Evolutionary conservation across 2,888 invertebrate species (phyloP).

Genomic region (Orthosia cruda): DNA sequence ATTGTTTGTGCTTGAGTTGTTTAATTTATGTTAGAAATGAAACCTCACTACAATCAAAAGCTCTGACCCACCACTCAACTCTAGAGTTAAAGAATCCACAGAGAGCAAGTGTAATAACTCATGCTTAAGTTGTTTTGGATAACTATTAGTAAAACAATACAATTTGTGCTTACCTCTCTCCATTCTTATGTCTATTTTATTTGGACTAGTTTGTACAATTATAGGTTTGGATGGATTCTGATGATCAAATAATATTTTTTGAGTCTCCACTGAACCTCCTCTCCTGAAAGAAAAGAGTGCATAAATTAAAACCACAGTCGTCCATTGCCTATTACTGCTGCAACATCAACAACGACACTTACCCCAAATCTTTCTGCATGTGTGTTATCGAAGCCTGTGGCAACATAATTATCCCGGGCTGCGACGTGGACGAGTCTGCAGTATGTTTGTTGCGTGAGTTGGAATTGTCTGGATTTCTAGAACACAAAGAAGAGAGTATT

Average conservation of each 20-base stretch:
- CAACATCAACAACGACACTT: slow-evolving; percentile 56
- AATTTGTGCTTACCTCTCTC: slow-evolving; percentile 81
- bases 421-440: slow-evolving; percentile 80
- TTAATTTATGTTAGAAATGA: neutral
- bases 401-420: slow-evolving; percentile 86
- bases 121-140: neutral
- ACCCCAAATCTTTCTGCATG: slow-evolving; percentile 86
- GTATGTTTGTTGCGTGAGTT: slow-evolving; percentile 83
- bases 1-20: too few relatives aligned
- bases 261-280: slow-evolving; percentile 79
- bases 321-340: neutral
- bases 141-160: slow-evolving; percentile 2
- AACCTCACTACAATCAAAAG: neutral
- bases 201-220: slow-evolving; percentile 91
- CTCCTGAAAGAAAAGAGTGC: slow-evolving; percentile 71
- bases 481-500: slow-evolving; percentile 43
- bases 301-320: slow-evolving; percentile 12
- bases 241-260: slow-evolving; percentile 87
- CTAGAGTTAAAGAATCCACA: neutral
- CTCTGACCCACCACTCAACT: neutral
- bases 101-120: neutral
- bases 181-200: slow-evolving; percentile 85
- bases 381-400: slow-evolving; percentile 85
- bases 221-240: slow-evolving; percentile 93
- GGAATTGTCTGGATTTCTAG: slow-evolving; percentile 78